These are phyloP conservation scores for Phrynocephalus versicolor DNA, from an alignment of 2,113 vertebrate species.

Conservation along the genomic window DNA sequence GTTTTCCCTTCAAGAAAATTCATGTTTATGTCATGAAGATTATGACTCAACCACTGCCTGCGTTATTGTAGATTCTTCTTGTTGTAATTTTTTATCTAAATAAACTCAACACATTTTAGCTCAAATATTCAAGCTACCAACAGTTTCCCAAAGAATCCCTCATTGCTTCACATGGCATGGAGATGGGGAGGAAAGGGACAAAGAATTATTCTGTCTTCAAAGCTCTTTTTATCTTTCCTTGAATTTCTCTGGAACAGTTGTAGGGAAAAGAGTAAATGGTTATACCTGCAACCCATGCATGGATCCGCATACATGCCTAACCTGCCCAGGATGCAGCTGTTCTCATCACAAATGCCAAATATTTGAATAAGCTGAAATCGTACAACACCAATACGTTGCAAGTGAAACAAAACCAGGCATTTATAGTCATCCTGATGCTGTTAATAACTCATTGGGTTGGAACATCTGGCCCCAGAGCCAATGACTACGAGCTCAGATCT, in stretches of 20 bases:
- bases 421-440: neutral
- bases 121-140: neutral
- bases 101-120: neutral
- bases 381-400: neutral
- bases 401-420: neutral
- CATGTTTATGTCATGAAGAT: constrained; percentile 15
- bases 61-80: neutral
- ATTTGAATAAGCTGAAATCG: neutral
- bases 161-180: neutral
- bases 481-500: no score
- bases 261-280: neutral
- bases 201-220: neutral
- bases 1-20: constrained; percentile 6
- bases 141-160: neutral
- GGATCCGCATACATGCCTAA: neutral
- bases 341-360: neutral
- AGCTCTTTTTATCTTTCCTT: constrained; percentile 14
- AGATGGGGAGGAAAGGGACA: neutral
- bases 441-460: no score
- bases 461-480: neutral
- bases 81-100: constrained; percentile 21
- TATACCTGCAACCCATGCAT: neutral
- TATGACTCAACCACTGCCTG: neutral
- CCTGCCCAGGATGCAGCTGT: no score
- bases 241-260: neutral